Evolutionary conservation across 23 tunicate genomes (phyloP), one percentile per base, ranked within the genome.

Genomic region (Pegea sp.): DNA sequence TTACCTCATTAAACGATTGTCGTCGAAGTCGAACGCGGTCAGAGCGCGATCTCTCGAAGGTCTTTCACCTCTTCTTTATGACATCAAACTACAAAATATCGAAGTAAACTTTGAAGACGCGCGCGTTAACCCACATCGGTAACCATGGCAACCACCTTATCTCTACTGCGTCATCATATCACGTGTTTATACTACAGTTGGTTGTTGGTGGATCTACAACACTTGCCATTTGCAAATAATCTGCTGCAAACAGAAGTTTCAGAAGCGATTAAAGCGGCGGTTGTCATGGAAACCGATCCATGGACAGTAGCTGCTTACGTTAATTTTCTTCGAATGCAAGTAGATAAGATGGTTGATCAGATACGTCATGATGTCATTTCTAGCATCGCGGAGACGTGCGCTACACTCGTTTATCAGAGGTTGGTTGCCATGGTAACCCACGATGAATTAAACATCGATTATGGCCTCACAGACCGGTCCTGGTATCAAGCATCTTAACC

Each of bases 1-100:
- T 28, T 81, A 81, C 31, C 72, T 81, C 49, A 38, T 81, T 61
- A 70, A 77, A 24, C 32, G 93, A 20, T 62, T 81, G 1, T 56
- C 56, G 27, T 71, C 80, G 4, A 61, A 80, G 1, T 76, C 72
- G 38, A 42, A 42, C n/a, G 60, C 57, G 19, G 61, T 66, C 33
- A 34, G 93, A 29, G 42, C 4, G 4, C 48, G 66, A 56, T 57
- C 93, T 3, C 60, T 63, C 3, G 29, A 57, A 19, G 80, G 80
- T 1, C 59, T 81, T 19, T 44, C 81, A 2, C 63, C 59, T 13
- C 29, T 81, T 25, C 48, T 81, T 44, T 20, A 42, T 32, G 29
- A 67, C 29, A 30, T 27, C 13, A 25, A 22, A 11, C n/a, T 8
- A 11, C 46, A 38, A 8, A 11, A 38, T 11, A 16, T 8, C 13